These are phyloP conservation scores for Saxidomus purpurata DNA, from an alignment of 1,140 invertebrate genomes.

Conservation along the genomic window DNA sequence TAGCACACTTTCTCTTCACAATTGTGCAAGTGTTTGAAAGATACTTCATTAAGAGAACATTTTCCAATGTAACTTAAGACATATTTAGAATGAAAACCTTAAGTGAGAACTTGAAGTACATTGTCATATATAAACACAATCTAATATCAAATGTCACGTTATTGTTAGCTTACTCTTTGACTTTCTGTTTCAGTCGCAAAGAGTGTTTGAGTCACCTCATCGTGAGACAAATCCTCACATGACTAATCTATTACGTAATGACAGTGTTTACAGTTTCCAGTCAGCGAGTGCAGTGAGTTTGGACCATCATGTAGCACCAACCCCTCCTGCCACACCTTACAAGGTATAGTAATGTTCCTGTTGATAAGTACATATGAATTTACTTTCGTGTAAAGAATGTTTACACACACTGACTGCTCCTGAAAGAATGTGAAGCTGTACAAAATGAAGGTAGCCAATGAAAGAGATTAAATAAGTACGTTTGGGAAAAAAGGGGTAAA, in stretches of 20 bases:
- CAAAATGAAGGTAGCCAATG: too few species aligned
- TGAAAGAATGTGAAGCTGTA: too few species aligned
- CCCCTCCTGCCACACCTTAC: slow-evolving; percentile 79
- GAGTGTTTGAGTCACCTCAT: slow-evolving; percentile 67
- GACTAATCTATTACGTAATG: slow-evolving; percentile 89
- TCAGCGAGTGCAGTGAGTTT: slow-evolving; percentile 86
- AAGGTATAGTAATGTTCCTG: slow-evolving; percentile 54
- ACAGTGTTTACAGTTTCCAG: slow-evolving; percentile 89
- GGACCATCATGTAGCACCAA: slow-evolving; percentile 73
- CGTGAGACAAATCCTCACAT: slow-evolving; percentile 68
- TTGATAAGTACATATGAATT: too few species aligned
- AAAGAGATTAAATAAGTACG: too few species aligned
- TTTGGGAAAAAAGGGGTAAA: too few species aligned
- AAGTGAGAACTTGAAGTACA: too few species aligned
- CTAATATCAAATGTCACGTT: too few species aligned
- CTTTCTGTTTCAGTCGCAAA: slow-evolving; percentile 42
- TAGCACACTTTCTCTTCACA: neutral
- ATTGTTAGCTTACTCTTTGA: too few species aligned
- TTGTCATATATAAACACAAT: too few species aligned
- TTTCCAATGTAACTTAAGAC: neutral
- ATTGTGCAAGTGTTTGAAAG: neutral
- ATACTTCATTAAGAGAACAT: neutral
- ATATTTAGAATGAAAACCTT: neutral
- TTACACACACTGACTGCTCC: too few species aligned
- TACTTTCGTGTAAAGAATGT: too few species aligned